Evolutionary conservation across 2,888 invertebrate genomes (phyloP), one percentile per base, ranked within the genome.

Genomic region (Brachyptera putata): DNA sequence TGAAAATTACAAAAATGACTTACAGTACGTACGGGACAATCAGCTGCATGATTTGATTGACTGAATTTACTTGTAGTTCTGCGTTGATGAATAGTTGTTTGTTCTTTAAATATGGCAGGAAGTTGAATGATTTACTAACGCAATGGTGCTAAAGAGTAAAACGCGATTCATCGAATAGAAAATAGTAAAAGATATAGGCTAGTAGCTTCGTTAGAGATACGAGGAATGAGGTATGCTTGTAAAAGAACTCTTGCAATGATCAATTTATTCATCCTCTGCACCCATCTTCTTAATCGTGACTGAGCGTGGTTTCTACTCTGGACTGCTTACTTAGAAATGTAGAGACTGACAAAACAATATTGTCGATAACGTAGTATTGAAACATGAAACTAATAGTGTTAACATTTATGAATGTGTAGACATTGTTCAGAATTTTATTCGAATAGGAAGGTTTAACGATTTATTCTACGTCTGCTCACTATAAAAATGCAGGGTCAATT

Each of bases 401-500:
- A 7, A n/a, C 18, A 30, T 49, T 49, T 34, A 34, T 53, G 7
- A 9, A 34, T 36, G 53, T 53, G 34, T 53, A 53, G 53, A 21
- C 34, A 21, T 53, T 53, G 30, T 53, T 53, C 16, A 22, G 34
- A 18, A 53, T 22, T 53, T 21, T 53, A 53, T 53, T 36, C 36
- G 22, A 21, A 53, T 53, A 50, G n/a, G 16, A 21, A 53, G 4
- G 21, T 18, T 43, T 46, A 46, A 46, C 21, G 21, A 18, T 24
- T 24, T 7, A 53, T 36, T 53, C 53, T 53, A 22, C 34, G 16
- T 53, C 49, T 36, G 53, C 53, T 53, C 53, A 53, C 36, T 53
- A 53, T 16, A 16, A 24, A 18, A 53, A 53, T 36, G 53, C 53
- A 53, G 53, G 53, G 53, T 53, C 53, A 53, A 53, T 53, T 53